These are phyloP conservation scores for Chloropsis hardwickii DNA, from an alignment of 2,113 vertebrate species.

Conservation along the genomic window DNA sequence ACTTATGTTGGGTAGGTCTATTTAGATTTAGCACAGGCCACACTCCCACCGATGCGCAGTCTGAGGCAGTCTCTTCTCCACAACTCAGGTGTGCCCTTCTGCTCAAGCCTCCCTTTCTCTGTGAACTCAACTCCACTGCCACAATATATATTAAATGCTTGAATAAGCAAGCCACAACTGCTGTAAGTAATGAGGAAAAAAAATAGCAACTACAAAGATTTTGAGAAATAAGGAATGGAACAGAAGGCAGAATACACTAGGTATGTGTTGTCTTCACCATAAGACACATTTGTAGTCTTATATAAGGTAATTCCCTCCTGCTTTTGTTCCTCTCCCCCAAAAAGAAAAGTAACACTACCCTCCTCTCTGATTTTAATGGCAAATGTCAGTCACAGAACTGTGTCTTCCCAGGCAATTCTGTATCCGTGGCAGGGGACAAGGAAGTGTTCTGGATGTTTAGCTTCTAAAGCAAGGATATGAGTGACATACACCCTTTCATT, in stretches of 20 bases:
- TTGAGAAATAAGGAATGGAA: not conserved
- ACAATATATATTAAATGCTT: not conserved
- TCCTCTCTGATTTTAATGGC: not conserved
- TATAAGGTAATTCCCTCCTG: not conserved
- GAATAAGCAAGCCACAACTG: not conserved
- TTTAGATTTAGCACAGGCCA: not conserved
- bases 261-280: not conserved
- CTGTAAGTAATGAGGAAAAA: not conserved
- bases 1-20: not conserved
- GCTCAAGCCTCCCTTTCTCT: not conserved
- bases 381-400: not conserved
- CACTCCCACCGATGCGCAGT: rapidly evolving
- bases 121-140: not conserved
- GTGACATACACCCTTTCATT: not conserved
- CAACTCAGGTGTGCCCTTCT: not conserved
- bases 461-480: not conserved
- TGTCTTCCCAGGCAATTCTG: not conserved
- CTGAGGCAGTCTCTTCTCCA: not conserved
- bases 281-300: not conserved
- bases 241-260: not conserved
- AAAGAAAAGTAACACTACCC: not conserved
- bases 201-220: not conserved
- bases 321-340: not conserved
- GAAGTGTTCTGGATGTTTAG: not conserved
- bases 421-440: not conserved